Percentiles rank a stretch among this genome's conserved stretches.
These are phyloP conservation scores for Vulpes ferrilata DNA, from an alignment of 2,113 vertebrate species.

Conservation along the genomic window DNA sequence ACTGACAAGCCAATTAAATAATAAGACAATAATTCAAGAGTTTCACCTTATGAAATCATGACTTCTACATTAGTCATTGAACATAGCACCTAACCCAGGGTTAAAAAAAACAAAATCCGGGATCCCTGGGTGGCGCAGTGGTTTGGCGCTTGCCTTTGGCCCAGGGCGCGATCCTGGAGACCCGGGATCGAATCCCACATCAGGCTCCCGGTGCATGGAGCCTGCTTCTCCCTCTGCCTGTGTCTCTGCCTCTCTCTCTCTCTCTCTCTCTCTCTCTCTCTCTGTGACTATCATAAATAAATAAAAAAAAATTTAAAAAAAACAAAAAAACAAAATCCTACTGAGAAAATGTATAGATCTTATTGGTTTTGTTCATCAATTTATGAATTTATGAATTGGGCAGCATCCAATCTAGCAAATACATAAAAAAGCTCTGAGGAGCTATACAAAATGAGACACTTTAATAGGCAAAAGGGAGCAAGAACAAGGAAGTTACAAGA, in stretches of 20 bases:
- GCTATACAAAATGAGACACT: not conserved
- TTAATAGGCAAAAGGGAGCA: not conserved
- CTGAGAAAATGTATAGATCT: slow-evolving; percentile 3
- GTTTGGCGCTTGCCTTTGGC: no score
- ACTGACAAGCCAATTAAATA: not conserved
- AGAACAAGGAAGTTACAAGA: not conserved
- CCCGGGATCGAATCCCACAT: no score
- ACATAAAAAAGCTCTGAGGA: not conserved
- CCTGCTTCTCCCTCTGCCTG: no score
- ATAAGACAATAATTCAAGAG: not conserved
- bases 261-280: no score
- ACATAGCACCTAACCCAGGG: not conserved
- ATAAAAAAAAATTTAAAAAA: no score
- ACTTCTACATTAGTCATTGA: slow-evolving; percentile 6
- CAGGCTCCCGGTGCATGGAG: no score
- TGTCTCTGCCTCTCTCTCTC: no score
- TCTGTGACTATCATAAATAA: no score
- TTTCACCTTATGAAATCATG: slow-evolving; percentile 6
- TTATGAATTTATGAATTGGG: not conserved
- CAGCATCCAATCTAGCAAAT: not conserved
- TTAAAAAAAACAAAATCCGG: no score
- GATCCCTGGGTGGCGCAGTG: no score
- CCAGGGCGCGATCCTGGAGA: no score
- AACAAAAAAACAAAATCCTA: not conserved
- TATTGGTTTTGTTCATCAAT: not conserved